phyloP scores from a whole-genome alignment of 1,140 invertebrate genomes.

The Ridgeia piscesae region DNA sequence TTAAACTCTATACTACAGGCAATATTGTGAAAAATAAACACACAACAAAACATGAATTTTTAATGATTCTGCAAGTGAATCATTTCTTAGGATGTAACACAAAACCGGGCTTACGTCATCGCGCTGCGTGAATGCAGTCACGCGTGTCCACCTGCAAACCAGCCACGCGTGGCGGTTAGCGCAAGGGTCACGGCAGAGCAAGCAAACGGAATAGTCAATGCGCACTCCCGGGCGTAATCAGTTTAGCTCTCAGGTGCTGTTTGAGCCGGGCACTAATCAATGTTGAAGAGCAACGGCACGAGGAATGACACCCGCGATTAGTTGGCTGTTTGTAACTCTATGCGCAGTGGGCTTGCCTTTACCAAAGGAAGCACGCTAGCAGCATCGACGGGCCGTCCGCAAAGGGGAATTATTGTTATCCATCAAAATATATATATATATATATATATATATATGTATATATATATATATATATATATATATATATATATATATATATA shows the following conservation, averaged over 20 bases:
- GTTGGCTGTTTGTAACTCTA: not conserved
- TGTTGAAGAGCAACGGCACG: not conserved
- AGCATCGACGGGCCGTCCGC: not conserved
- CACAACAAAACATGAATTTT: not conserved
- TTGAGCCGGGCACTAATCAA: not conserved
- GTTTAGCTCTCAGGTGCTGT: not conserved
- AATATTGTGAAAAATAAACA: too few species aligned
- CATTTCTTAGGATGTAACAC: not conserved
- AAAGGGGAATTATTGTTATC: too few species aligned
- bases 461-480: too few species aligned
- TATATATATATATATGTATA: too few species aligned
- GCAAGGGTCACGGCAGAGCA: not conserved
- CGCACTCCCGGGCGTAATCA: not conserved
- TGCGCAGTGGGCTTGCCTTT: not conserved
- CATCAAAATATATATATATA: too few species aligned
- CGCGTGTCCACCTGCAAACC: not conserved
- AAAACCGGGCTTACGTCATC: not conserved
- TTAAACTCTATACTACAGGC: too few species aligned
- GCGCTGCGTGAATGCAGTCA: too few species aligned
- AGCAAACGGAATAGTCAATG: not conserved
- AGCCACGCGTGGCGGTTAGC: not conserved
- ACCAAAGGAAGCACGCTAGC: not conserved
- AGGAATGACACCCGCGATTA: not conserved
- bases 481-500: too few species aligned
- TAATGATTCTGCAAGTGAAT: not conserved